phyloP scores from a whole-genome alignment of 35 echinoderm and acorn worm genomes.

The Anneissia japonica region DNA sequence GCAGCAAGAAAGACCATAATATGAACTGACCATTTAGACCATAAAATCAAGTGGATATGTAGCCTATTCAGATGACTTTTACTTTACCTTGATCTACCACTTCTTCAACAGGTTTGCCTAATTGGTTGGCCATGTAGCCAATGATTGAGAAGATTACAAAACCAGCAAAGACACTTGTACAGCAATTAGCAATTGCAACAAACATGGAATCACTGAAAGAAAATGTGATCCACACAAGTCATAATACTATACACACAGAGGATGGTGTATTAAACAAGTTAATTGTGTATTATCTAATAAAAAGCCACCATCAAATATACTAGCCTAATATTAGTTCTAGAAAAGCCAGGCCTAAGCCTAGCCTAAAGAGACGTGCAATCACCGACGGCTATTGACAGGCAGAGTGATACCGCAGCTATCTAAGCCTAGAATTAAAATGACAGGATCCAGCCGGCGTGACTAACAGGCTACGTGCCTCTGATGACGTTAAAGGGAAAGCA shows the following conservation, averaged over 20 bases:
- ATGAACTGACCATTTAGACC: no score
- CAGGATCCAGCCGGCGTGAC: not conserved
- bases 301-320: no score
- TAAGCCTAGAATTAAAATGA: not conserved
- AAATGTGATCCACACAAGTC: no score
- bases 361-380: no score
- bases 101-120: constrained; percentile 48
- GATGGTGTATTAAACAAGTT: no score
- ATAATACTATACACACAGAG: no score
- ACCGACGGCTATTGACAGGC: not conserved
- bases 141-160: constrained; percentile 99
- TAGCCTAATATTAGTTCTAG: no score
- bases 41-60: no score
- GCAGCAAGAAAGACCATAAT: no score
- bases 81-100: constrained; percentile 87
- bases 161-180: constrained; percentile 88
- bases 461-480: not conserved
- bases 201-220: constrained; percentile 85
- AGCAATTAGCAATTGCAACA: constrained; percentile 83
- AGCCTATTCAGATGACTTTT: no score
- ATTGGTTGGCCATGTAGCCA: constrained; percentile 82
- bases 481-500: not conserved
- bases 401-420: not conserved
- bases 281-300: no score
- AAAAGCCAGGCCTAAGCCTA: not conserved